Conservation (phyloP, 2,113 vertebrate genomes). For the Propithecus coquereli region DNA sequence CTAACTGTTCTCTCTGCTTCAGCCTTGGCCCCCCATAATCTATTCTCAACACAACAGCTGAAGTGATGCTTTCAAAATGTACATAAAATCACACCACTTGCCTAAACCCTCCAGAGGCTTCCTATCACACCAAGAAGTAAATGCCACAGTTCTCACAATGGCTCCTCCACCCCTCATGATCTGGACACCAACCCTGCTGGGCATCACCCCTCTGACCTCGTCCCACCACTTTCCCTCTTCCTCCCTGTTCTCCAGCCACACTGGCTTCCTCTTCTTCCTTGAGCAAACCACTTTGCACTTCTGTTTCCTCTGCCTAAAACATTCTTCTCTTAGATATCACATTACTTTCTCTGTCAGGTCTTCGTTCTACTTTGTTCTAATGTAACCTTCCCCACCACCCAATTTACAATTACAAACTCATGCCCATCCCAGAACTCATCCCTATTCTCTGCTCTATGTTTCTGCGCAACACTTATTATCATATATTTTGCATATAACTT, state of each 20-base stretch:
- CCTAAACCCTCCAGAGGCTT: background rate
- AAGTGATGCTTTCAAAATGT: background rate
- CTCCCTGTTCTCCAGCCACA: background rate
- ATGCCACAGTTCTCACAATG: background rate
- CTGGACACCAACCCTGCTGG: background rate
- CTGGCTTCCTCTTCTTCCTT: background rate
- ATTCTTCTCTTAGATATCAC: background rate
- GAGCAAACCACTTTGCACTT: background rate
- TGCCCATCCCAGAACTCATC: background rate
- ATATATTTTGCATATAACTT: background rate
- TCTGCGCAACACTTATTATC: background rate
- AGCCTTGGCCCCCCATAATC: background rate
- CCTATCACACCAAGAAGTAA: background rate
- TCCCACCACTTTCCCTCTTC: background rate
- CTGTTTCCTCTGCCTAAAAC: background rate
- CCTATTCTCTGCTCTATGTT: background rate
- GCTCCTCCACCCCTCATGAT: background rate
- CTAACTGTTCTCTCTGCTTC: background rate
- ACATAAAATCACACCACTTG: background rate
- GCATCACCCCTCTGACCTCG: background rate
- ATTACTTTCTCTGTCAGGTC: background rate
- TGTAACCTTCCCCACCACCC: background rate
- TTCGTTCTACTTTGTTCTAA: background rate
- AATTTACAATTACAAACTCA: background rate
- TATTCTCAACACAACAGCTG: background rate